phyloP scores from a whole-genome alignment of 2,888 invertebrate genomes.

The Branchipolynoe longqiensis region DNA sequence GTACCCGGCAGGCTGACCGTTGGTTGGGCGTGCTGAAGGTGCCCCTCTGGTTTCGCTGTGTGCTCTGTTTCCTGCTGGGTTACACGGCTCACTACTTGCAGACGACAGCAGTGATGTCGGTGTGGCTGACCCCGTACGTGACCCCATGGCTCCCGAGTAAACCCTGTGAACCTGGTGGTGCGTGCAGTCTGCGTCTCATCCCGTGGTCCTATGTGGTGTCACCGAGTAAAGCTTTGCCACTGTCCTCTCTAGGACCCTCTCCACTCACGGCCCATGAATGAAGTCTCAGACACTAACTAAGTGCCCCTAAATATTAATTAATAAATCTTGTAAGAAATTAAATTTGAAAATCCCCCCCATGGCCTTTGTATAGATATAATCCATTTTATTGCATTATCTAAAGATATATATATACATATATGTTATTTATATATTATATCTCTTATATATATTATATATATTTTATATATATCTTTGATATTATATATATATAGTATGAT shows the following conservation, averaged over 20 bases:
- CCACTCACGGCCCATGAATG: background rate
- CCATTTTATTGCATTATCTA: background rate
- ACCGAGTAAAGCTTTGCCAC: conserved; percentile 21
- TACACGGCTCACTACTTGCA: background rate
- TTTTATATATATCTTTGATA: no score
- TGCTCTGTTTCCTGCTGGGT: no score
- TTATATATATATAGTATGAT: no score
- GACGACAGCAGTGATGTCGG: background rate
- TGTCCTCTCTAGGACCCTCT: conserved; percentile 3
- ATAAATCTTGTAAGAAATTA: no score
- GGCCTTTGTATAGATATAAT: background rate
- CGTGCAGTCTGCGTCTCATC: background rate
- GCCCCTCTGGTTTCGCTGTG: no score
- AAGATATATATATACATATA: background rate
- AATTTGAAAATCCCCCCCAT: no score
- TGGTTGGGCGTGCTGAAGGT: no score
- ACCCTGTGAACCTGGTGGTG: conserved; percentile 29
- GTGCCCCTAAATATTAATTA: no score
- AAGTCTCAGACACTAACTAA: no score
- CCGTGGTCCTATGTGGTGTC: conserved; percentile 31
- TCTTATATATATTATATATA: no score
- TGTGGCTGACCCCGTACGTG: background rate
- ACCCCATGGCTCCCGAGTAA: background rate
- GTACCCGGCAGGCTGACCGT: no score
- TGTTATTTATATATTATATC: no score